Conservation (phyloP, 2,797 vertebrate genomes). For the Brachyalestes nurse region DNA sequence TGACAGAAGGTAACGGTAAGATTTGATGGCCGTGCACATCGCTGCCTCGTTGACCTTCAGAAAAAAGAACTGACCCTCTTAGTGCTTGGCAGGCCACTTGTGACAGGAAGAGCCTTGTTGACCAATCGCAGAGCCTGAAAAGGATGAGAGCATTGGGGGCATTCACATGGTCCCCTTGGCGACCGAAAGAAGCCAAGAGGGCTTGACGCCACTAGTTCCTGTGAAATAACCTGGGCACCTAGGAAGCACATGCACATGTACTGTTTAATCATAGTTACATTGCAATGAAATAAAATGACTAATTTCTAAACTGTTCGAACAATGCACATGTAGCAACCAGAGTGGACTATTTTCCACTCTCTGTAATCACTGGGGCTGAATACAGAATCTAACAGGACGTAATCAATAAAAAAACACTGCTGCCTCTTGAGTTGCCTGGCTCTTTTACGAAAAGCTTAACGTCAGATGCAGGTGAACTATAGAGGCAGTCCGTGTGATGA, state of each 20-base stretch:
- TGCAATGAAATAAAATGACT: neutral
- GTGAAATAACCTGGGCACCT: conserved; percentile 39
- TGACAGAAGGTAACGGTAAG: conserved; percentile 51
- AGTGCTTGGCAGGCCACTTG: conserved; percentile 75
- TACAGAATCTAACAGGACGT: conserved; percentile 35
- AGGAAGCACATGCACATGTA: neutral
- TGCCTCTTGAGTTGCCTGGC: conserved; percentile 48
- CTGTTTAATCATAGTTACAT: neutral
- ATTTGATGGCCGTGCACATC: conserved; percentile 73
- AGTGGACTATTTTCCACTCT: conserved; percentile 2
- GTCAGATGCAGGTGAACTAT: conserved; percentile 67
- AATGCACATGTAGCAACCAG: neutral
- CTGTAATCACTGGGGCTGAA: conserved; percentile 27
- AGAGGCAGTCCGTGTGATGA: conserved; percentile 69
- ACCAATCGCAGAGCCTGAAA: conserved; percentile 74
- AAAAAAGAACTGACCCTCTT: conserved; percentile 76
- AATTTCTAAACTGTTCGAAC: neutral
- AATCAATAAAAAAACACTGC: conserved; percentile 39
- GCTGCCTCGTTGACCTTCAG: conserved; percentile 80
- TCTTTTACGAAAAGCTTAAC: conserved; percentile 53
- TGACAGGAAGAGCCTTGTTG: conserved; percentile 79
- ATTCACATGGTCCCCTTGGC: conserved; percentile 74
- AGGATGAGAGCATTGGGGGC: conserved; percentile 68
- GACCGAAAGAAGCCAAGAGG: conserved; percentile 59
- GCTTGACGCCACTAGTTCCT: conserved; percentile 33